Percentiles rank a stretch among this genome's conserved stretches.
Conservation (phyloP, 2,888 invertebrate genomes). For the Spisula subtruncata region DNA sequence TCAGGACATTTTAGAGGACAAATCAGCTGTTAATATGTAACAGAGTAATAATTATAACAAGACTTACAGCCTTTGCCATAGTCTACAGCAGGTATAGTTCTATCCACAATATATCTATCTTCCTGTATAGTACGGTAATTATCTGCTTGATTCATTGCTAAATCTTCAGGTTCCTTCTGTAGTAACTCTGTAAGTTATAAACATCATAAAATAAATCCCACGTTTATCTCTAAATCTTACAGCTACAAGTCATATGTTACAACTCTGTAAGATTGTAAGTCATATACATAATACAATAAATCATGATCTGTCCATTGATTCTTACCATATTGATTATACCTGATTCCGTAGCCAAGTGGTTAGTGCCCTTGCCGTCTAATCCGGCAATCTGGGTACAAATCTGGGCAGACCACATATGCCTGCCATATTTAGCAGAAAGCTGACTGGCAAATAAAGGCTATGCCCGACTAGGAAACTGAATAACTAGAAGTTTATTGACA, state of each 20-base stretch:
- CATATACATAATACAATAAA: background rate
- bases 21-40: background rate
- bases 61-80: constrained; percentile 88
- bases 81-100: constrained; percentile 86
- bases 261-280: too few species aligned
- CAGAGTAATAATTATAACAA: background rate
- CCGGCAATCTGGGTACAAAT: too few species aligned
- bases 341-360: too few species aligned
- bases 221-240: too few species aligned
- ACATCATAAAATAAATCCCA: constrained; percentile 41
- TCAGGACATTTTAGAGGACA: too few species aligned
- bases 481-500: too few species aligned
- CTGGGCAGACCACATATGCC: too few species aligned
- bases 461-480: too few species aligned
- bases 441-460: too few species aligned
- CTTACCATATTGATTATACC: background rate
- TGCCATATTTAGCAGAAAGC: too few species aligned
- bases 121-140: constrained; percentile 84
- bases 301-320: background rate
- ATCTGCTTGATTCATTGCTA: constrained; percentile 87
- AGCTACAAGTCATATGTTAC: too few species aligned
- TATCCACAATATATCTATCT: constrained; percentile 85
- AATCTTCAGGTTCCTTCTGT: constrained; percentile 84
- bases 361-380: too few species aligned
- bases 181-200: constrained; percentile 79